Base-by-base conservation (phyloP, 2,113 vertebrate genomes). In the Chlamydotis undulata region DNA sequence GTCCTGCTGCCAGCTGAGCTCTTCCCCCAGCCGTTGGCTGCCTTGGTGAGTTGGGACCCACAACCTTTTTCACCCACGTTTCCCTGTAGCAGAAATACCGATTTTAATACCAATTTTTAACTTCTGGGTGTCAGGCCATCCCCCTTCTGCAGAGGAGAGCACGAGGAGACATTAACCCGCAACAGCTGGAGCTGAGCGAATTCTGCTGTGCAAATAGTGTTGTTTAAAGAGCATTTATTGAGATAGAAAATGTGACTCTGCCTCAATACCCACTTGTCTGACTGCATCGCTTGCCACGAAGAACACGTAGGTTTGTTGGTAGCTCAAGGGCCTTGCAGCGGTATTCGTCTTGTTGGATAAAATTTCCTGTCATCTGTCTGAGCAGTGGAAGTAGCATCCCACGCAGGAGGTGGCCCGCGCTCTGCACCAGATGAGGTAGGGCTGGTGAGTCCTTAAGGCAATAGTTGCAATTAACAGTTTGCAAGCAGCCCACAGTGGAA, bases 401-500 rank as follows among this genome's bases (percentile, higher is more conserved):
- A 71, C 19, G 1, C 26, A 63, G 85, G 88, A 84, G 82, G 82
- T 79, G 85, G 67, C 78, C 85, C 53, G 57, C 6, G 9, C 79
- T 63, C 47, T 15, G 12, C 4, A 0, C 9, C 67, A 39, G 53
- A 16, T 24, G 55, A 59, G 12, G n/a, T 65, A 12, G 29, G 14
- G 4, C 2, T 11, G 59, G 12, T 14, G 7, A 83, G 25, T 69
- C 93, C 83, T 74, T 23, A 2, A 39, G 68, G 87, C 89, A 74
- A 16, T 8, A 19, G 55, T 22, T 83, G 83, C 91, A 80, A 59
- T 41, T 63, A 87, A 17, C 73, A 59, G 59, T 65, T 74, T 81
- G 93, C 53, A 50, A 59, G 89, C 63, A 33, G 92, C 90, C 84
- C 87, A 14, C 87, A 16, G 0, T 94, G 95, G 93, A 63, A 91